These are phyloP conservation scores for Probaryconus sp. DNA, from an alignment of 1,140 invertebrate genomes.

Conservation along the genomic window DNA sequence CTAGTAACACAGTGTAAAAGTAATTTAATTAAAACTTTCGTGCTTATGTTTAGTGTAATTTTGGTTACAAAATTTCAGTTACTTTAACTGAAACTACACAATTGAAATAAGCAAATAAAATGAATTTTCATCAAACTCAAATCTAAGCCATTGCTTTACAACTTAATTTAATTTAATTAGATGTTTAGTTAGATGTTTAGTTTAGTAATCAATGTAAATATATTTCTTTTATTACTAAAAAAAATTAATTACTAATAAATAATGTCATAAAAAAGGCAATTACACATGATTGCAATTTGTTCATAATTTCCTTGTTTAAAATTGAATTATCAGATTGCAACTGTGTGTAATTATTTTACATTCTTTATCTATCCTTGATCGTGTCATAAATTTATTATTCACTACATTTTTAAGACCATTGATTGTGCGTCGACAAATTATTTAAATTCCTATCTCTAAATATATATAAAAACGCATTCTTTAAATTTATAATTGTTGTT, in stretches of 20 bases:
- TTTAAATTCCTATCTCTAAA: too few relatives aligned
- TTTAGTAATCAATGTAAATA: too few relatives aligned
- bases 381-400: too few relatives aligned
- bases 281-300: neutral
- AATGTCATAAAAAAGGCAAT: neutral
- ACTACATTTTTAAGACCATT: too few relatives aligned
- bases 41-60: constrained; percentile 20
- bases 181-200: too few relatives aligned
- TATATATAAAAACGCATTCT: too few relatives aligned
- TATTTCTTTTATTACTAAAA: too few relatives aligned
- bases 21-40: constrained; percentile 38
- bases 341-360: neutral
- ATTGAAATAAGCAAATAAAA: neutral
- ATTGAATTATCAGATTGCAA: neutral
- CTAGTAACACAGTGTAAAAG: constrained; percentile 18
- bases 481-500: too few relatives aligned
- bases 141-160: neutral
- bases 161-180: neutral
- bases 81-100: neutral
- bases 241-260: too few relatives aligned
- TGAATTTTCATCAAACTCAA: neutral
- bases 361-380: too few relatives aligned
- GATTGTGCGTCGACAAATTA: too few relatives aligned
- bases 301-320: neutral
- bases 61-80: constrained; percentile 14